Percentiles rank a stretch among this genome's conserved stretches.
Conservation (phyloP, 64 coral and sea anemone species). For the Catalaphyllia jardinei region DNA sequence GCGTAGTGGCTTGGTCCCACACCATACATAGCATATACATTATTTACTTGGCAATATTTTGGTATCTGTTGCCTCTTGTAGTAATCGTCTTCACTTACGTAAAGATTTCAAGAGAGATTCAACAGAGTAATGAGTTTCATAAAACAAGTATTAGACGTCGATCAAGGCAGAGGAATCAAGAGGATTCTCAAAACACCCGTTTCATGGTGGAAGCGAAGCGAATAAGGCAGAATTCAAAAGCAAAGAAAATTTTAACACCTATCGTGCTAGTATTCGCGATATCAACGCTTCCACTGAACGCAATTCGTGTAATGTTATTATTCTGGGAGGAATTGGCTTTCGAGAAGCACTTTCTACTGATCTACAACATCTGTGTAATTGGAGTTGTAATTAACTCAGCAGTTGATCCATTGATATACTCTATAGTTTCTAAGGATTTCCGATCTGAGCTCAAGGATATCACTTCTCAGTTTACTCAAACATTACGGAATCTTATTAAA, state of each 20-base stretch:
- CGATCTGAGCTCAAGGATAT: neutral
- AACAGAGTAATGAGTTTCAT: constrained; percentile 50
- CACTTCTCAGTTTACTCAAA: neutral
- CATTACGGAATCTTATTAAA: neutral
- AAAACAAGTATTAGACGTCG: constrained; percentile 6
- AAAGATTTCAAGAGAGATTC: constrained; percentile 33
- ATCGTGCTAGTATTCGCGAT: constrained; percentile 50
- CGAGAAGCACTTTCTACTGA: constrained; percentile 19
- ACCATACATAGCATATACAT: constrained; percentile 30
- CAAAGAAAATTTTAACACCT: constrained; percentile 48
- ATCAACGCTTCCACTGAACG: constrained; percentile 50
- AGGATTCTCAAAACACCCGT: neutral
- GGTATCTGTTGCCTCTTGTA: constrained; percentile 53
- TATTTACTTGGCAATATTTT: constrained; percentile 7
- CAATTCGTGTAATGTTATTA: constrained; percentile 6
- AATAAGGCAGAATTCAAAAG: constrained; percentile 51
- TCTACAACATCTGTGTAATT: constrained; percentile 55
- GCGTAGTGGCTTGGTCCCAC: neutral
- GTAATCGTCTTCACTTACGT: constrained; percentile 51
- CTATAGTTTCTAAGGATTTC: constrained; percentile 55
- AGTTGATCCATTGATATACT: constrained; percentile 54
- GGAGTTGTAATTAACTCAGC: constrained; percentile 48
- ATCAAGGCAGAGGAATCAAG: neutral
- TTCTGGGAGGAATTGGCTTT: neutral
- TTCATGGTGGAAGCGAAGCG: constrained; percentile 11